Evolutionary conservation across 2,888 invertebrate species (phyloP).

Genomic region (Pseudoips prasinana): DNA sequence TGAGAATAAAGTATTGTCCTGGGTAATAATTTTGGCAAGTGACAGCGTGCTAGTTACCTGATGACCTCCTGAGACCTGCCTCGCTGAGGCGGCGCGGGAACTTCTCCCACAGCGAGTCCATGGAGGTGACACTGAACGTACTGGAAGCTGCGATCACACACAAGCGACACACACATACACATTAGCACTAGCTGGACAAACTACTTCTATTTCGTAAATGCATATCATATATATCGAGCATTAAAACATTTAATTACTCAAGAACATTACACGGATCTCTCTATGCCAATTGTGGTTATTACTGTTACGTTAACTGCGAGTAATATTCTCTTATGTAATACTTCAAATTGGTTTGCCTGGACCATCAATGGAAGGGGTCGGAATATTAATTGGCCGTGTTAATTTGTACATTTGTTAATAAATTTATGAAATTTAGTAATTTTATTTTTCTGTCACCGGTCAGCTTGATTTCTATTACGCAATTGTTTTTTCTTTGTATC

Average conservation of each 20-base stretch:
- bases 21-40: slow-evolving; percentile 26
- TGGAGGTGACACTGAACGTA: slow-evolving; percentile 83
- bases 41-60: slow-evolving; percentile 81
- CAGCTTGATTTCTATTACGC: slow-evolving; percentile 18
- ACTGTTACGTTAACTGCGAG: neutral
- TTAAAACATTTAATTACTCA: slow-evolving; percentile 21
- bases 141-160: slow-evolving; percentile 78
- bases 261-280: slow-evolving; percentile 21
- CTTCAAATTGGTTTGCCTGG: neutral
- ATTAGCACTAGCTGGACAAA: slow-evolving; percentile 70
- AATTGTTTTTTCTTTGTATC: slow-evolving; percentile 24
- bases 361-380: neutral
- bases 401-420: slow-evolving; percentile 9
- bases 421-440: slow-evolving; percentile 1
- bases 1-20: slow-evolving; percentile 25
- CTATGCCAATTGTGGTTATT: neutral
- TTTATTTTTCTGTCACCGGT: slow-evolving; percentile 14
- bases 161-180: slow-evolving; percentile 73
- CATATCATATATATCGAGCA: slow-evolving; percentile 9
- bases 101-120: slow-evolving; percentile 88
- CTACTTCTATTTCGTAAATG: slow-evolving; percentile 35
- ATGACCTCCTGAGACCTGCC: slow-evolving; percentile 88
- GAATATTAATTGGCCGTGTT: slow-evolving; percentile 4
- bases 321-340: slow-evolving; percentile 8
- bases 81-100: slow-evolving; percentile 88